Conservation (phyloP, 2,888 invertebrate genomes). For the Tanytarsus gracilentus region DNA sequence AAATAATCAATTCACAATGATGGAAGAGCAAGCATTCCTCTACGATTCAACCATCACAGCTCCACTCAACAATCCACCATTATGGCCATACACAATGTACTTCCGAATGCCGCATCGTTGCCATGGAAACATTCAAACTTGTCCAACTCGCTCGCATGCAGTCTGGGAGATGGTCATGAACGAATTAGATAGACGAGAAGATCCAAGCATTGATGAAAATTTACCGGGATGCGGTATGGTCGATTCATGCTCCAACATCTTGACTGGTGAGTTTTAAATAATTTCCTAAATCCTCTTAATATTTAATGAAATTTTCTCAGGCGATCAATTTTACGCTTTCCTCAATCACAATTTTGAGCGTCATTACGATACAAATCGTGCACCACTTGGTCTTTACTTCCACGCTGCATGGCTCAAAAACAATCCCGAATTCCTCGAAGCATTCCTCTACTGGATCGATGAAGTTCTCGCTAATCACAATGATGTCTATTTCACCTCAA, state of each 20-base stretch:
- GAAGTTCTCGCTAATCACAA: constrained; percentile 75
- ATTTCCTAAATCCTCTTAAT: not conserved
- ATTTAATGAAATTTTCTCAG: constrained; percentile 44
- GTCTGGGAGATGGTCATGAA: constrained; percentile 97
- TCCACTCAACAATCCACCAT: constrained; percentile 79
- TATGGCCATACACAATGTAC: constrained; percentile 98
- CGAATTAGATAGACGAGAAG: constrained; percentile 83
- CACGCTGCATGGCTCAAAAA: constrained; percentile 90
- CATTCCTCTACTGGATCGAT: constrained; percentile 89
- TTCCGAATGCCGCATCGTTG: constrained; percentile 93
- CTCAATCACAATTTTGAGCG: constrained; percentile 88
- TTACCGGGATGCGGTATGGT: constrained; percentile 90
- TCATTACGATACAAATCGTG: constrained; percentile 82
- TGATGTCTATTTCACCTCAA: constrained; percentile 88
- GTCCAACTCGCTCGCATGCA: constrained; percentile 84
- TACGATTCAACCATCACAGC: constrained; percentile 95
- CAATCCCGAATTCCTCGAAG: constrained; percentile 84
- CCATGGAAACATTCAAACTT: constrained; percentile 84
- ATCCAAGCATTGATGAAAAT: constrained; percentile 80
- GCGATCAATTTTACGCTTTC: constrained; percentile 92
- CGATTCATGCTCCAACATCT: constrained; percentile 87
- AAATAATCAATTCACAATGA: constrained; percentile 94
- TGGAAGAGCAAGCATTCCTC: constrained; percentile 90
- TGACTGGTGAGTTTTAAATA: constrained; percentile 44
- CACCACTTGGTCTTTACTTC: constrained; percentile 83